Evolutionary conservation across 2,113 vertebrate genomes (phyloP), one percentile per base, ranked within the genome.

Genomic region (Pseudorectes ferrugineus): DNA sequence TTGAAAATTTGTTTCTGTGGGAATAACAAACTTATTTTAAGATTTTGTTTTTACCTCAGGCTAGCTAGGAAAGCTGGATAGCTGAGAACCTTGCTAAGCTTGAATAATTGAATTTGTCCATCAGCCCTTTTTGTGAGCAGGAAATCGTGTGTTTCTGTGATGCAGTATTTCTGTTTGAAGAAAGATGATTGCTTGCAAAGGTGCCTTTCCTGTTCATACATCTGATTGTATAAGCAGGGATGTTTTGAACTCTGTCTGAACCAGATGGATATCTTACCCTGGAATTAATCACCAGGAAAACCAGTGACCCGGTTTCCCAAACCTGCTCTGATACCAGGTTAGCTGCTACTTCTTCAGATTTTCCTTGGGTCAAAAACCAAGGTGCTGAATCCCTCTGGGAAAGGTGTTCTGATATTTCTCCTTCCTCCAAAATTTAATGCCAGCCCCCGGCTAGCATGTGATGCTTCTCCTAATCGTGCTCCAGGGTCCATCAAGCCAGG

Each of bases 261-360:
- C 66, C 73, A 80, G 83, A 88, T 22, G 0, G 2, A 16, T 90
- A 70, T 93, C 85, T 70, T 75, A 42, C 40, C 9, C 52, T 87
- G 83, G 70, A 93, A 79, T 91, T 90, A 88, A 92, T 61, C 66
- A 88, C 36, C 48, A 85, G 62, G 79, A 93, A 92, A 91, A 76
- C 6, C 63, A 76, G 55, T 36, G 74, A 55, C 59, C 22, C 28
- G 4, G 9, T 57, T 80, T n/a, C 43, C 61, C 22, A 86, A 68
- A 84, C 14, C 48, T 92, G 43, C 77, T 86, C 35, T 63, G 43
- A 58, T 77, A 61, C 62, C 28, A 31, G 54, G 21, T 36, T 40
- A 84, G 54, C 48, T 86, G 45, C 67, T 83, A 4, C 58, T 68
- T 12, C n/a, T n/a, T 67, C n/a, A 85, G 21, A 62, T 67, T 25